Evolutionary conservation across 2,888 invertebrate genomes (phyloP).

Genomic region (Glyphotaelius pellucidus): DNA sequence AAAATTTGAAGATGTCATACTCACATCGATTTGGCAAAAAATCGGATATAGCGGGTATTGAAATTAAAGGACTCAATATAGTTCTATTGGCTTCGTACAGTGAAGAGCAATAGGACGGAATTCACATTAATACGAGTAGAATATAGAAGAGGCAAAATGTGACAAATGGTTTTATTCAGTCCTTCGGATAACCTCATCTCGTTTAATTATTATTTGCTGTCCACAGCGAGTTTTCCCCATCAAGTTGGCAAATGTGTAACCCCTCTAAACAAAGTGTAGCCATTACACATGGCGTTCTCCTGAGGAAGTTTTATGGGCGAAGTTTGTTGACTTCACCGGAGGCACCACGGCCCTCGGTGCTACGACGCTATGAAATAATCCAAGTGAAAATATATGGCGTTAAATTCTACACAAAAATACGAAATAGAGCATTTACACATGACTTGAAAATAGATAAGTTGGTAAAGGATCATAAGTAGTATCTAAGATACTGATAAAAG

Average conservation of each 20-base stretch:
- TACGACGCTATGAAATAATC: background rate
- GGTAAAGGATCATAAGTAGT: no score
- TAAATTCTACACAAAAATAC: background rate
- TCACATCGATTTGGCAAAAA: no score
- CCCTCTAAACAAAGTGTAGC: conserved; percentile 23
- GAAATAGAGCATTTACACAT: background rate
- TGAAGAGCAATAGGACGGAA: no score
- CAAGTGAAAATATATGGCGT: background rate
- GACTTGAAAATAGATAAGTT: background rate
- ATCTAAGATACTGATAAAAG: no score
- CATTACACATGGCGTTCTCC: conserved; percentile 33
- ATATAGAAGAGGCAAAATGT: background rate
- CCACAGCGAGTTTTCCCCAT: background rate
- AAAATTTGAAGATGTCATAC: no score
- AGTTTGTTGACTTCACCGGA: conserved; percentile 51
- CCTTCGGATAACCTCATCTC: background rate
- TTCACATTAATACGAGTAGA: no score
- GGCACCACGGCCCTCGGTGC: background rate
- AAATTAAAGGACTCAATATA: no score
- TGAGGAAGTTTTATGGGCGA: conserved; percentile 50
- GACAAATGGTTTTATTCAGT: background rate
- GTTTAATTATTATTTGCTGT: background rate
- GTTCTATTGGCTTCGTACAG: no score
- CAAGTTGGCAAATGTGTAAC: background rate
- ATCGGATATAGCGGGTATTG: no score